Evolutionary conservation across 2,797 vertebrate species (phyloP).

Genomic region (Petrocephalus schoutedeni): DNA sequence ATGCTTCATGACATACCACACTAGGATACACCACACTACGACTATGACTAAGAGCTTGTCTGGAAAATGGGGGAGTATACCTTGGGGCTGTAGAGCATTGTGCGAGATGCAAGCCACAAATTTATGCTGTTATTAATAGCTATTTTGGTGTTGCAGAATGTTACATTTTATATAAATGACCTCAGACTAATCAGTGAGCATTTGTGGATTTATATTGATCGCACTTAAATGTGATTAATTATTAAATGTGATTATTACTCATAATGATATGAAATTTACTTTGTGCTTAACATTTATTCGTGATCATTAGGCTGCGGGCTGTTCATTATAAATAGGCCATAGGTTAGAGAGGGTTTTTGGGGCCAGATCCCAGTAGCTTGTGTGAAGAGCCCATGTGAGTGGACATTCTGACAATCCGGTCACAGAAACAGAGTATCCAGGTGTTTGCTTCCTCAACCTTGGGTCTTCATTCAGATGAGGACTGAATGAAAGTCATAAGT

Average conservation of each 20-base stretch:
- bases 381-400: neutral
- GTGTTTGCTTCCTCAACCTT: neutral
- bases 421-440: neutral
- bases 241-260: neutral
- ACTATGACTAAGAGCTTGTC: neutral
- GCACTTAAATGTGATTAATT: neutral
- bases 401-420: neutral
- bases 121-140: neutral
- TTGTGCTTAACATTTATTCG: neutral
- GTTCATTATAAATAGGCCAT: neutral
- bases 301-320: neutral
- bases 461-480: neutral
- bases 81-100: neutral
- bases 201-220: neutral
- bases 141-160: neutral
- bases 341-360: neutral
- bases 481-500: neutral
- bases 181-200: neutral
- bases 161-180: neutral
- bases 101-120: neutral
- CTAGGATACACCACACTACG: neutral
- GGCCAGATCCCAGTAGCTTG: neutral
- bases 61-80: neutral
- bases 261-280: neutral
- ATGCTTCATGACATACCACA: neutral